Base-by-base conservation (phyloP, 2,888 invertebrate species). In the Nasonia oneida region DNA sequence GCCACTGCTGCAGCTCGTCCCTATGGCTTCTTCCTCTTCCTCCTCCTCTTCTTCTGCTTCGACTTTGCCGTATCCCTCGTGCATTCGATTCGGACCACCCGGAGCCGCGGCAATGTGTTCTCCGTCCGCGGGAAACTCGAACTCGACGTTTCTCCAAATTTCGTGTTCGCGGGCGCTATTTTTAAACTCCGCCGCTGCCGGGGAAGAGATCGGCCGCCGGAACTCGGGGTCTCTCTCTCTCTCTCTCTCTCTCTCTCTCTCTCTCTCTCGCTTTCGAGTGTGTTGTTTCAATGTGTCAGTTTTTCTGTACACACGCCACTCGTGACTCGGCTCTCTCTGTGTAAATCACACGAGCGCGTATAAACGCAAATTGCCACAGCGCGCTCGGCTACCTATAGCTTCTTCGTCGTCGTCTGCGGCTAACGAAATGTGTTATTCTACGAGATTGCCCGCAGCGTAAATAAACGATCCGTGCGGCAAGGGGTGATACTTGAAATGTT, bases 211-310 rank as follows among this genome's bases (percentile, higher is more conserved):
- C 33, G 15, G 0, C 33, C 33, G 14, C 33, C 33, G 29, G 67
- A 33, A 67, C 29, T 23, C 10, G 10, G 47, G 10, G 47, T 12
- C 23, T 8, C 23, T 18, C 23, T 18, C 23, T 23, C 61, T n/a
- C 18, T 4, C 18, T 15, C 57, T 23, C 61, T n/a, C 18, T 4
- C 18, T 15, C 57, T 15, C 18, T n/a, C 18, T 61, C n/a, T 61
- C 61, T n/a, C 23, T n/a, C 23, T n/a, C 23, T 61, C 23, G 23
- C 8, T 29, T 8, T 67, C 33, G 14, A 67, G 67, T 67, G 29
- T 67, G 67, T 67, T 67, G 67, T 67, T 67, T 67, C 29, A 67
- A 67, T 67, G 67, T 29, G 67, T 67, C 67, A 67, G 67, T 67
- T 67, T 67, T 67, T 67, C 33, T 67, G 33, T 67, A 29, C 33